Conservation (phyloP, 2,797 vertebrate genomes). For the Pelodytes ibericus region DNA sequence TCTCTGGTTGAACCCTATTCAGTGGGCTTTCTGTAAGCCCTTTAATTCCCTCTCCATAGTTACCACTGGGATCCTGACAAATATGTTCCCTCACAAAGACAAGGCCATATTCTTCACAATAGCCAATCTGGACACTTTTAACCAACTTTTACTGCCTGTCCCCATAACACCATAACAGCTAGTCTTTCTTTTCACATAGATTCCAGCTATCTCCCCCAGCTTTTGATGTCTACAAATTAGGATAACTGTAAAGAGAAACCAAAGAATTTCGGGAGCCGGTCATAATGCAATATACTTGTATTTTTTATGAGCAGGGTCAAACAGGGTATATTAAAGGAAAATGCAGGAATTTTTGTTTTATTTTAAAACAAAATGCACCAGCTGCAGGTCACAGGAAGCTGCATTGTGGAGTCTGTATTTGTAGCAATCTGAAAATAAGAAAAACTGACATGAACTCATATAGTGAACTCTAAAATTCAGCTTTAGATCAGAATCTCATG, state of each 20-base stretch:
- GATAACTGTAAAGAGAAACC: slow-evolving; percentile 65
- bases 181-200: slow-evolving; percentile 70
- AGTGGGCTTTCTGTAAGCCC: slow-evolving; percentile 73
- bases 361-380: not conserved
- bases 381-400: not conserved
- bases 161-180: slow-evolving; percentile 72
- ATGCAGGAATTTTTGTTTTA: not conserved
- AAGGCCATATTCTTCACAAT: slow-evolving; percentile 78
- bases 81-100: slow-evolving; percentile 81
- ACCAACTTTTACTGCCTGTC: slow-evolving; percentile 63
- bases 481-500: no score
- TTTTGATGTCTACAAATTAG: slow-evolving; percentile 81
- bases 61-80: slow-evolving; percentile 77
- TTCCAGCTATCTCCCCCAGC: slow-evolving; percentile 67
- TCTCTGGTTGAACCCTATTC: slow-evolving; percentile 73
- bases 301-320: slow-evolving; percentile 59
- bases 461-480: no score
- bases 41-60: slow-evolving; percentile 79
- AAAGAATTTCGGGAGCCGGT: slow-evolving; percentile 58
- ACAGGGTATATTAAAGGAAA: not conserved
- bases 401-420: not conserved
- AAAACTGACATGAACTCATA: not conserved
- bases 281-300: slow-evolving; percentile 57
- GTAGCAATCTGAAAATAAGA: not conserved
- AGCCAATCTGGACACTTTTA: slow-evolving; percentile 77